Evolutionary conservation across 2,113 vertebrate species (phyloP), one percentile per base, ranked within the genome.

Genomic region (Xyliphius kryptos): DNA sequence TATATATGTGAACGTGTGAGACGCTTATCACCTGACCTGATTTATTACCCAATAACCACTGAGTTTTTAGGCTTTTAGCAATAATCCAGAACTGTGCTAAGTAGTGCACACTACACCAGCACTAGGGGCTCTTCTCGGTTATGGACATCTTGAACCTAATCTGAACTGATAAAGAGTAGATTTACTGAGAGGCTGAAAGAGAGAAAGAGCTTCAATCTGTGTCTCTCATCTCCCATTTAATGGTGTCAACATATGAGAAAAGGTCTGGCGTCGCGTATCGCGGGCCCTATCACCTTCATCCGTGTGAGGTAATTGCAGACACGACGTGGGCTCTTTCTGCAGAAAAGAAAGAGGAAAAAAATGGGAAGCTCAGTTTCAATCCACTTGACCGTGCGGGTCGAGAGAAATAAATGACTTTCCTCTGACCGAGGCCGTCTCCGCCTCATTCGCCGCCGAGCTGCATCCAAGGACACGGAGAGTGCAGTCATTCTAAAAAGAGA

Each of bases 341-440:
- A 20, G 13, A 57, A 56, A 52, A 64, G 66, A 75, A 75, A 73
- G 68, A 76, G 77, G 66, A 79, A 76, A 75, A 74, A 82, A 82
- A 80, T 78, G 76, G 76, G 77, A 82, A 75, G 77, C 84, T 88
- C 81, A 87, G 87, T 85, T 87, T 87, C 86, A 79, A 83, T 89
- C 86, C 85, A 85, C 80, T 90, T 89, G 84, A 89, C 84, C 80
- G 84, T 70, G 75, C 59, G 66, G 83, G 85, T 86, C 83, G 88
- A 79, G 79, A 79, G 86, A 88, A 91, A 92, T 87, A 90, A 91
- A 89, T 88, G 77, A 83, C 79, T 89, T 87, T 83, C 81, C 77
- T 85, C 83, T 80, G 79, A 84, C 82, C 71, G 76, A 75, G 74
- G 74, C 84, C 83, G 82, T 80, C 87, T 82, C 76, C 67, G 66